A percentile compares a stretch with the other conserved stretches of the same genome.
These are phyloP conservation scores for Atherinomorus stipes DNA, from an alignment of 2,113 vertebrate species.

Conservation along the genomic window DNA sequence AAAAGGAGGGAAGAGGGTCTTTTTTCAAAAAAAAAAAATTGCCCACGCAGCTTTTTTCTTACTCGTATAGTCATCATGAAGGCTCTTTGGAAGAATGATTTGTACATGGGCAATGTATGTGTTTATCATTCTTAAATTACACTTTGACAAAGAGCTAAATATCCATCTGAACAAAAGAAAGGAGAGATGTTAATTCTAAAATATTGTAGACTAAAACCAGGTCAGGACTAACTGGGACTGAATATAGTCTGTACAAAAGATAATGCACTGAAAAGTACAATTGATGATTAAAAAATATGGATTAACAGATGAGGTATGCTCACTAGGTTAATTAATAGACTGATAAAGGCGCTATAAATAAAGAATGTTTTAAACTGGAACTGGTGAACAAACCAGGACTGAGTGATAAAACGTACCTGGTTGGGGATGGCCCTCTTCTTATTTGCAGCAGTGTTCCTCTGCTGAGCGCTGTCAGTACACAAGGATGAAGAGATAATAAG, in stretches of 20 bases:
- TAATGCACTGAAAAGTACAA: neutral
- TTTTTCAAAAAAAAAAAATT: no score
- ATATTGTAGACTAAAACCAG: slow-evolving; percentile 9
- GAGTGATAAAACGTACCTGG: slow-evolving; percentile 85
- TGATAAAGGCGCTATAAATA: slow-evolving; percentile 44
- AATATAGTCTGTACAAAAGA: slow-evolving; percentile 2
- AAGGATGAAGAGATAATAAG: neutral
- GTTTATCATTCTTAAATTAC: neutral
- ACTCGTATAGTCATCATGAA: slow-evolving; percentile 23
- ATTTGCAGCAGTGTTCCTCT: slow-evolving; percentile 90
- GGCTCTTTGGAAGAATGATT: slow-evolving; percentile 4
- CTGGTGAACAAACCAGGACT: slow-evolving; percentile 35
- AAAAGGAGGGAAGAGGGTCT: slow-evolving; percentile 40
- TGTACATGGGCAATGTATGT: neutral
- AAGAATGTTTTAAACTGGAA: slow-evolving; percentile 44
- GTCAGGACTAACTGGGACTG: slow-evolving; percentile 16
- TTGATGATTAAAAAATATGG: slow-evolving; percentile 20
- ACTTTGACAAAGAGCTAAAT: slow-evolving; percentile 2
- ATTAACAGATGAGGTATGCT: slow-evolving; percentile 42
- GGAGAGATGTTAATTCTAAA: slow-evolving; percentile 1
- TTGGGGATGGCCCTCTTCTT: slow-evolving; percentile 96
- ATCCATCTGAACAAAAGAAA: slow-evolving; percentile 20
- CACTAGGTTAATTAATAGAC: slow-evolving; percentile 48
- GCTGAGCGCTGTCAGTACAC: slow-evolving; percentile 88
- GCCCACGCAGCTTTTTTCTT: slow-evolving; percentile 31